Conservation (phyloP, 2,797 vertebrate species). For the Xenops minutus region DNA sequence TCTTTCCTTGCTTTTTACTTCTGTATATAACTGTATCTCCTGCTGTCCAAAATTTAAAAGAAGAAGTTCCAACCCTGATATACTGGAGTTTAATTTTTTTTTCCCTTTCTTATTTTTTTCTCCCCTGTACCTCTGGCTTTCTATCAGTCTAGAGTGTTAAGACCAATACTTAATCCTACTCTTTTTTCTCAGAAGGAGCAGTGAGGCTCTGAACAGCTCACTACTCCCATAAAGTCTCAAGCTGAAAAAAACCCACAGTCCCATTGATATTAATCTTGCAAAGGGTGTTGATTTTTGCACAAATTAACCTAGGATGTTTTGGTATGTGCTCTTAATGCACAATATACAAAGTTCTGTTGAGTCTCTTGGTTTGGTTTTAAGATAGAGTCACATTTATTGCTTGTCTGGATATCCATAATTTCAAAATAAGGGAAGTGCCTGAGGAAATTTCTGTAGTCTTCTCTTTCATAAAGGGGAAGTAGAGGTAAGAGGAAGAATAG, state of each 20-base stretch:
- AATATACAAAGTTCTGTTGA: background rate
- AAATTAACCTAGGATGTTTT: background rate
- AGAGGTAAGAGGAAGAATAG: background rate
- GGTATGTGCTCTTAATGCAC: background rate
- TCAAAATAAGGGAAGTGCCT: background rate
- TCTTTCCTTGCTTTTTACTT: background rate
- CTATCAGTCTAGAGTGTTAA: background rate
- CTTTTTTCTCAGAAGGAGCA: background rate
- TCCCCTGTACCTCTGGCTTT: background rate
- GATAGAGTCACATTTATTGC: background rate
- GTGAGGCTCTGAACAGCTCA: background rate
- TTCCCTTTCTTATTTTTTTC: rapidly evolving
- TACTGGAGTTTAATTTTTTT: background rate
- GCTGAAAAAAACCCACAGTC: background rate
- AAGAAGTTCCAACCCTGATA: background rate
- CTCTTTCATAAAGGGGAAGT: background rate
- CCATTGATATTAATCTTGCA: background rate
- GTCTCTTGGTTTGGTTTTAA: background rate
- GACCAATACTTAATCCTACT: background rate
- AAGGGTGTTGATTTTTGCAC: background rate
- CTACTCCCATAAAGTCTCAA: background rate
- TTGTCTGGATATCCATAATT: background rate
- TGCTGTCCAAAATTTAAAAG: background rate
- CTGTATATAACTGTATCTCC: background rate
- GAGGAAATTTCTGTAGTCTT: background rate